Percentiles rank a stretch among this genome's conserved stretches.
These are phyloP conservation scores for Nymphalis urticae DNA, from an alignment of 2,888 invertebrate species.

Conservation along the genomic window DNA sequence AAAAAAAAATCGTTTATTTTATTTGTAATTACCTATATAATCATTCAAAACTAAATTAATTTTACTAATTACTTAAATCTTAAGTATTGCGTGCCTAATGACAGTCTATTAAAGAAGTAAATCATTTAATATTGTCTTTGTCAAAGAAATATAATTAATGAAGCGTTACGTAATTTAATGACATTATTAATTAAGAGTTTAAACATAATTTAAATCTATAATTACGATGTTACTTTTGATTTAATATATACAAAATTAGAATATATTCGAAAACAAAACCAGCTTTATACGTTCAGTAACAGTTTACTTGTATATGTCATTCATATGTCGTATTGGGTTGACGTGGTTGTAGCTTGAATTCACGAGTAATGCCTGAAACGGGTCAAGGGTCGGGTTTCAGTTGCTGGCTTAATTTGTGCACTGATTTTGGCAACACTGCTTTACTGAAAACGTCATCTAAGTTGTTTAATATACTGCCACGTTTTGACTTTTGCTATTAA, in stretches of 20 bases:
- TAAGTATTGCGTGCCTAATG: no score
- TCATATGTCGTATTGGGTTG: conserved; percentile 29
- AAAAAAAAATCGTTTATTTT: no score
- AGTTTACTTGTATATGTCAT: conserved; percentile 23
- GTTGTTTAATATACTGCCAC: neutral
- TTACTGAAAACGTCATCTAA: conserved; percentile 15
- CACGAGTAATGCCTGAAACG: conserved; percentile 31
- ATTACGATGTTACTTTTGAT: no score
- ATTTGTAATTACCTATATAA: no score
- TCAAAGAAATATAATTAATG: no score
- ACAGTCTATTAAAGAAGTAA: no score
- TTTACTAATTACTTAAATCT: no score
- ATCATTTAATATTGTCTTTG: no score
- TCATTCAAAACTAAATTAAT: no score
- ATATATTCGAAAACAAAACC: conserved; percentile 1
- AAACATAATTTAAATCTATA: no score
- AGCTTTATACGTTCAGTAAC: neutral
- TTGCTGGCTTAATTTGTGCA: conserved; percentile 31
- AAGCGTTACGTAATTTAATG: no score
- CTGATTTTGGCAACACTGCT: conserved; percentile 33
- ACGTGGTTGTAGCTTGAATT: conserved; percentile 25
- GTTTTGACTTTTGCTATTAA: neutral
- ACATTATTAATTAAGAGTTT: no score
- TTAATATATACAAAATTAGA: neutral
- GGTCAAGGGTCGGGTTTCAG: conserved; percentile 34